phyloP scores from a whole-genome alignment of 2,888 invertebrate genomes.

The Apamea anceps region DNA sequence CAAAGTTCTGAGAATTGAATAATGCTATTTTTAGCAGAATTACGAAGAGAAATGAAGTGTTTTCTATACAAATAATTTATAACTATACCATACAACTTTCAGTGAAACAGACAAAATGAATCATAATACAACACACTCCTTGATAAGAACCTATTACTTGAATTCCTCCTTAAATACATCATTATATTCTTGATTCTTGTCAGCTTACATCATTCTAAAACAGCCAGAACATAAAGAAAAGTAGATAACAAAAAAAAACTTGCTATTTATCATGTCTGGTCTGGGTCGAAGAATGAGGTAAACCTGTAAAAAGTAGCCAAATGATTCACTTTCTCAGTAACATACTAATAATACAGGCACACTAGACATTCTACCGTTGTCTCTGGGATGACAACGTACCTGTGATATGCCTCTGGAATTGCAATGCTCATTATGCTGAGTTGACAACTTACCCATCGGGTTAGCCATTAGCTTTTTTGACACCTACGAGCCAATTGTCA shows the following conservation, averaged over 20 bases:
- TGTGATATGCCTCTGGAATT: background rate
- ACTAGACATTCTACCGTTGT: background rate
- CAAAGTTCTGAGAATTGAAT: background rate
- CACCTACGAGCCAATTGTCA: background rate
- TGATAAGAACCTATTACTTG: background rate
- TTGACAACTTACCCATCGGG: background rate
- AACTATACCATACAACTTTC: background rate
- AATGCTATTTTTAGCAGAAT: constrained; percentile 15
- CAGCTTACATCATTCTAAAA: constrained; percentile 19
- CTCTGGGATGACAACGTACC: background rate
- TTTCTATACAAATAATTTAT: no score
- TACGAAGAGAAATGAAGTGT: background rate
- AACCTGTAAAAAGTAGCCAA: background rate
- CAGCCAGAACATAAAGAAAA: background rate
- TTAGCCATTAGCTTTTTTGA: background rate
- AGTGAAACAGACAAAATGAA: constrained; percentile 4
- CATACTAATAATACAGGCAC: background rate
- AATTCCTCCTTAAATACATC: background rate
- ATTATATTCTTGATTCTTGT: background rate
- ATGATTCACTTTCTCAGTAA: background rate
- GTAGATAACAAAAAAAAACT: constrained; percentile 2
- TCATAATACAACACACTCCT: constrained; percentile 2
- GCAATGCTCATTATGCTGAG: background rate
- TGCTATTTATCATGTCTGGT: background rate
- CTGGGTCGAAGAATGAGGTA: background rate